Percentiles rank a stretch among this genome's conserved stretches.
Evolutionary conservation across 2,888 invertebrate genomes (phyloP).

Genomic region (Liopterus haemorrhoidalis): DNA sequence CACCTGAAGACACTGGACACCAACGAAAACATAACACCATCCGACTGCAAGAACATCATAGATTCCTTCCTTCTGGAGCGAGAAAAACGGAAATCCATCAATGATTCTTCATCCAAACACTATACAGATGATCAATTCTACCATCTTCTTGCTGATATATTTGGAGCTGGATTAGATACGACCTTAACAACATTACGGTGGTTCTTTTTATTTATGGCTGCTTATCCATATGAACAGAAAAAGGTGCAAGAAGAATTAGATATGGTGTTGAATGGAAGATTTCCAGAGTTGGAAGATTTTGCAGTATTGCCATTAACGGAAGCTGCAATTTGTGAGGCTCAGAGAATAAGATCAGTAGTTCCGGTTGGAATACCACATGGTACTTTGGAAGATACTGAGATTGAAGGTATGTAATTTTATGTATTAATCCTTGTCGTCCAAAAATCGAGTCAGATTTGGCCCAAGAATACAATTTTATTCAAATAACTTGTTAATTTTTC

Average conservation of each 20-base stretch:
- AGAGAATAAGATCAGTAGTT: conserved; percentile 71
- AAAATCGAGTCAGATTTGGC: too few relatives aligned
- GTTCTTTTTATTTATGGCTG: conserved; percentile 73
- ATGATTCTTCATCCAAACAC: conserved; percentile 47
- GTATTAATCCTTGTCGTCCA: too few relatives aligned
- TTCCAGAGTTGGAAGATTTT: conserved; percentile 52
- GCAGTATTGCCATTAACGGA: conserved; percentile 55
- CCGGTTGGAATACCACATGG: conserved; percentile 85
- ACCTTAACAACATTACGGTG: conserved; percentile 73
- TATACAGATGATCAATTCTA: conserved; percentile 64
- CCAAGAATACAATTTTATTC: too few relatives aligned
- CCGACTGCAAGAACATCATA: conserved; percentile 45
- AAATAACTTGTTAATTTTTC: too few relatives aligned
- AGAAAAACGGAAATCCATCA: conserved; percentile 42
- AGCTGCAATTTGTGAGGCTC: conserved; percentile 73
- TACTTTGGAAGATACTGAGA: conserved; percentile 48
- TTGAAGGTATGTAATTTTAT: too few relatives aligned
- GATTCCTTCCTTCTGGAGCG: conserved; percentile 62
- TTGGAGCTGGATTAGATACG: conserved; percentile 82
- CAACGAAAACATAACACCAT: conserved; percentile 20
- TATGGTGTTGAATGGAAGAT: conserved; percentile 34
- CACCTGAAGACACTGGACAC: conserved; percentile 44
- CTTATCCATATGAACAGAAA: conserved; percentile 57
- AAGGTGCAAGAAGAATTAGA: conserved; percentile 55
- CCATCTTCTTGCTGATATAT: conserved; percentile 73